Evolutionary conservation across 2,888 invertebrate species (phyloP), one percentile per base, ranked within the genome.

Genomic region (Caenorhabditis sulstoni): DNA sequence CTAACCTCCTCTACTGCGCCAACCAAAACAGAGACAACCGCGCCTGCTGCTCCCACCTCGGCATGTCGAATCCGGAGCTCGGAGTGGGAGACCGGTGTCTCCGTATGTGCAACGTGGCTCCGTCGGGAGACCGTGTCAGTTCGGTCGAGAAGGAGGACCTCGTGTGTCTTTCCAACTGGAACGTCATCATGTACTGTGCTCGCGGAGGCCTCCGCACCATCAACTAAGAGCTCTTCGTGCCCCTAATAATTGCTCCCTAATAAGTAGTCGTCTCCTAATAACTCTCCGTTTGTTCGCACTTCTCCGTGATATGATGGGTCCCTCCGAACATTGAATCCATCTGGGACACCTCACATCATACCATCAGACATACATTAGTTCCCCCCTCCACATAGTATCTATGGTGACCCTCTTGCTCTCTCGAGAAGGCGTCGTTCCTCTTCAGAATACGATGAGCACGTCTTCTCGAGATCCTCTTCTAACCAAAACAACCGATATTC

Each of bases 151-250:
- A 88, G 76, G 83, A 85, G 57, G 88, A 88, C 57, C 78, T 88
- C 12, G 88, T 88, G 39, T 88, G 88, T 44, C 79, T 88, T 14
- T 85, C 85, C 67, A 88, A 88, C 68, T 88, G 88, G 88, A 88
- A 88, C 59, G 88, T 88, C 66, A 74, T 88, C 78, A 88, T 88
- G 88, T 88, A 88, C 79, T 88, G 88, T 67, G 87, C 87, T n/a
- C 74, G 88, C 22, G 80, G 86, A 23, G 88, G 87, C 41, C 83
- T 88, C 55, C 82, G 88, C 20, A 88, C 87, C 79, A 87, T 87
- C 85, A 87, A 88, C 52, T 83, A 65, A 70, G 53, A 53, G 62
- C 16, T 67, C 20, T 16, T 5, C 61, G 37, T 16, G 18, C 23
- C 55, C 45, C 44, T 29, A 29, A 29, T 29, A 29, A 29, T 29